phyloP scores from a whole-genome alignment of 2,797 vertebrate species.

The Pteropus rufus region DNA sequence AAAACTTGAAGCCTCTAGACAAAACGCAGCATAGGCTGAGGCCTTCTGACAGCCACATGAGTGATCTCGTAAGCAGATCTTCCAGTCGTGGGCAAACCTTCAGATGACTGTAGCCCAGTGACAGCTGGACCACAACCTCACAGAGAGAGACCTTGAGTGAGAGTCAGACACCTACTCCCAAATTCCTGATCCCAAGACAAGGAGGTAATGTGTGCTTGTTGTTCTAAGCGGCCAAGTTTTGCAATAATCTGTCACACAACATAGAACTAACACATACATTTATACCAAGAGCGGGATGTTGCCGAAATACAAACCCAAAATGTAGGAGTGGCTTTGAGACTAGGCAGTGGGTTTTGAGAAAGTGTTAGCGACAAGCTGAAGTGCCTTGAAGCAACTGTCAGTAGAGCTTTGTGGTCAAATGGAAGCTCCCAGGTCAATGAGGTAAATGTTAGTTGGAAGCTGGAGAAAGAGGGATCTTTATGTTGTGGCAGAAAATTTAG shows the following conservation, averaged over 20 bases:
- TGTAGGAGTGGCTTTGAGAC: neutral
- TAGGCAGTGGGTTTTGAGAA: neutral
- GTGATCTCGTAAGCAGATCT: no score
- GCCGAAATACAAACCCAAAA: neutral
- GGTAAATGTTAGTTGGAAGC: neutral
- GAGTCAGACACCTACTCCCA: no score
- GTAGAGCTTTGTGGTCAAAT: neutral
- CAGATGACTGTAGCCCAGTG: no score
- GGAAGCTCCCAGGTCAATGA: neutral
- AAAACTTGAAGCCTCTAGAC: no score
- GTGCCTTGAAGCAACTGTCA: neutral
- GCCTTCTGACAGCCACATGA: no score
- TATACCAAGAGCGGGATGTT: neutral
- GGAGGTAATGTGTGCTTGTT: neutral
- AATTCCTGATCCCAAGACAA: neutral
- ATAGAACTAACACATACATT: neutral
- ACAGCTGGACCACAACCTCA: no score
- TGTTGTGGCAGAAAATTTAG: neutral
- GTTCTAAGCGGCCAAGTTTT: neutral
- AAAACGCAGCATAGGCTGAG: no score
- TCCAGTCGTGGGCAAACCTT: no score
- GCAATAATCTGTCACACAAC: neutral
- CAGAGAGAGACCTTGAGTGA: no score
- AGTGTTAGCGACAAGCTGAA: neutral
- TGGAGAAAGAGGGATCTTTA: neutral